A percentile compares a stretch with the other conserved stretches of the same genome.
phyloP scores from a whole-genome alignment of 2,888 invertebrate species.

The Frankliniella fusca region DNA sequence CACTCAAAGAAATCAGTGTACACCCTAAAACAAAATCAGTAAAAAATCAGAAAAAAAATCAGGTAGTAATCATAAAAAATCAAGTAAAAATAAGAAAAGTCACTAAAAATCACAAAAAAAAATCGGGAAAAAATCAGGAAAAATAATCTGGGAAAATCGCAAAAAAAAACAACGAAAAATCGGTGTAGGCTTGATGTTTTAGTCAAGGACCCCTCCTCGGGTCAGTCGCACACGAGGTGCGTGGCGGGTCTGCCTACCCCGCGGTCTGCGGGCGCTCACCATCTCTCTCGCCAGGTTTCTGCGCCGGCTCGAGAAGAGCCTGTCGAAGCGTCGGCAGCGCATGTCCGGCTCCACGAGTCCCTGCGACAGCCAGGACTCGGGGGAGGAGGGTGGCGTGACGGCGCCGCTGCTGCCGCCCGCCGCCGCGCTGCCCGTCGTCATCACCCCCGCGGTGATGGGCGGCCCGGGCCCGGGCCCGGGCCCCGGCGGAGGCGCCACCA shows the following conservation, averaged over 20 bases:
- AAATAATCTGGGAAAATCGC: too few species aligned
- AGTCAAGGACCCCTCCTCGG: too few species aligned
- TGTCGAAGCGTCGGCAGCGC: constrained; percentile 61
- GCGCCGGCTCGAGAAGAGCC: constrained; percentile 64
- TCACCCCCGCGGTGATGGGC: not conserved
- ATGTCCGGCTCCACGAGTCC: constrained; percentile 59
- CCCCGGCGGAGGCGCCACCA: constrained; percentile 30
- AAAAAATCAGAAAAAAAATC: too few species aligned
- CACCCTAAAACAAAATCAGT: too few species aligned
- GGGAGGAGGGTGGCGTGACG: constrained; percentile 29
- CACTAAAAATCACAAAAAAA: too few species aligned
- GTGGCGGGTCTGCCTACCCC: not conserved
- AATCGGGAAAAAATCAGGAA: too few species aligned
- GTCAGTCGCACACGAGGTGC: not conserved
- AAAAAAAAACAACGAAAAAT: too few species aligned
- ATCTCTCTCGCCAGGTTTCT: constrained; percentile 55
- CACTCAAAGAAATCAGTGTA: too few species aligned
- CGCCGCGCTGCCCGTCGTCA: not conserved
- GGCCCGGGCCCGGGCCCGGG: not conserved
- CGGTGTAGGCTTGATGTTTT: too few species aligned
- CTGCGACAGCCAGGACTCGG: constrained; percentile 46
- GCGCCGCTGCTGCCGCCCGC: not conserved
- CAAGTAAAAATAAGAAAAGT: too few species aligned
- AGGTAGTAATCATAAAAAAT: too few species aligned
- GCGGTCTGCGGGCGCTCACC: constrained; percentile 1